Evolutionary conservation across 2,113 vertebrate genomes (phyloP).

Genomic region (Colistium nudipinnis): DNA sequence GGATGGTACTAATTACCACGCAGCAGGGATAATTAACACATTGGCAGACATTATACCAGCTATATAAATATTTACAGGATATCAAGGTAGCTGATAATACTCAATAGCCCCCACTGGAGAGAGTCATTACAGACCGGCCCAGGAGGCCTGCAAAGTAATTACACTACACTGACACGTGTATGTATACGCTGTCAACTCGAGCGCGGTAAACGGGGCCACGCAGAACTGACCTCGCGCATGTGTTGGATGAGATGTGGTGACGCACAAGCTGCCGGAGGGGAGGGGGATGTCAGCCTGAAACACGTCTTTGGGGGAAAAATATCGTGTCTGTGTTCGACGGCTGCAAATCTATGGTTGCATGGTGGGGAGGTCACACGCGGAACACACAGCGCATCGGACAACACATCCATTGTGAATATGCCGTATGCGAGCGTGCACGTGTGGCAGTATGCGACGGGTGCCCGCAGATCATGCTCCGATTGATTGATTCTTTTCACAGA

Average conservation of each 20-base stretch:
- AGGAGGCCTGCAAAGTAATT: conserved; percentile 36
- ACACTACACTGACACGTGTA: conserved; percentile 14
- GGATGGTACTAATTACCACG: neutral
- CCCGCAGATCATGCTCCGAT: conserved; percentile 11
- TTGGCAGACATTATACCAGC: neutral
- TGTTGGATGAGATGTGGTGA: neutral
- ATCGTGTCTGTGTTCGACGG: conserved; percentile 7
- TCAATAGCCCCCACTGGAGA: conserved; percentile 18
- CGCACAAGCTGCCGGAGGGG: neutral
- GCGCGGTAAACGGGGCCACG: conserved; percentile 4
- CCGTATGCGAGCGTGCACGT: no score
- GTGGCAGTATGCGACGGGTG: conserved; percentile 6
- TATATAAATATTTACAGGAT: conserved; percentile 34
- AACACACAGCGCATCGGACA: conserved; percentile 37
- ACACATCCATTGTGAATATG: no score
- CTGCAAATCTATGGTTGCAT: conserved; percentile 8
- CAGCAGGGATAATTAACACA: neutral
- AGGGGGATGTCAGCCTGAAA: conserved; percentile 7
- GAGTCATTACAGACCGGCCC: conserved; percentile 32
- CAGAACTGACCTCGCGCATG: conserved; percentile 5
- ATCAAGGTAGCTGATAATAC: conserved; percentile 10
- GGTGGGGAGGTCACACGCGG: conserved; percentile 8
- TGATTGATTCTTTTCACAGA: conserved; percentile 37
- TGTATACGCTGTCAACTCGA: conserved; percentile 45
- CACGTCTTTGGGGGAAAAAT: conserved; percentile 5